A percentile compares a stretch with the other conserved stretches of the same genome.
Conservation (phyloP, 2,888 invertebrate genomes). For the Diadromus collaris region DNA sequence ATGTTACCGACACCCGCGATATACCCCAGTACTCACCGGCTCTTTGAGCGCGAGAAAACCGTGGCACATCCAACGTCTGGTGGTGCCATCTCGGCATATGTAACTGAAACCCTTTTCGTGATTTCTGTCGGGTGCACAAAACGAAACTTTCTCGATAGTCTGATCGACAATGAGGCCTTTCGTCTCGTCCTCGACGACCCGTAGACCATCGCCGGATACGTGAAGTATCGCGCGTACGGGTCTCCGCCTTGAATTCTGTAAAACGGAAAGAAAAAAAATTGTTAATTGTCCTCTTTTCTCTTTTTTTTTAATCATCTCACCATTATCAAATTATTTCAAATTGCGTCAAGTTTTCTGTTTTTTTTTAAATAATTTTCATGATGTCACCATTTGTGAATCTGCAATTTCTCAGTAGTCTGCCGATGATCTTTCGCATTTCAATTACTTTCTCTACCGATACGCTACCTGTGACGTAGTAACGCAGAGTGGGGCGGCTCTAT, state of each 20-base stretch:
- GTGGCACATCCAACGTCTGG: constrained; percentile 99
- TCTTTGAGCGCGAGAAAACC: constrained; percentile 98
- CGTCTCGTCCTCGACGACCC: constrained; percentile 99
- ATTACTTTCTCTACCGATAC: constrained; percentile 2
- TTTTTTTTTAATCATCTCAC: too few species aligned
- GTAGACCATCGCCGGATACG: constrained; percentile 96
- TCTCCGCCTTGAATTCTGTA: constrained; percentile 91
- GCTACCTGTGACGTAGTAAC: constrained; percentile 7
- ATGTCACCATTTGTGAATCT: not conserved
- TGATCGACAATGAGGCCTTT: constrained; percentile 99
- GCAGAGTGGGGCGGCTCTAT: constrained; percentile 8
- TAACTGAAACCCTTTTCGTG: constrained; percentile 99
- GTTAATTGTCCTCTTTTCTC: not conserved
- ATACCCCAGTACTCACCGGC: constrained; percentile 83
- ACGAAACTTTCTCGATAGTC: constrained; percentile 99
- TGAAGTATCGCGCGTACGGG: constrained; percentile 95
- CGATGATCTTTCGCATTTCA: not conserved
- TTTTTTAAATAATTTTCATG: too few species aligned
- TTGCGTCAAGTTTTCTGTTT: too few species aligned
- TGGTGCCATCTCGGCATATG: constrained; percentile 99
- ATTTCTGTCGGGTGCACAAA: constrained; percentile 99
- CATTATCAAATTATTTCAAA: too few species aligned
- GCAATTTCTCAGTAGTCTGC: not conserved
- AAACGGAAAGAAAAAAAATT: constrained; percentile 38
- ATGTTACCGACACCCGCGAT: constrained; percentile 33